phyloP scores from a whole-genome alignment of 2,113 vertebrate species.

The Cyphomyrus discorhynchus region DNA sequence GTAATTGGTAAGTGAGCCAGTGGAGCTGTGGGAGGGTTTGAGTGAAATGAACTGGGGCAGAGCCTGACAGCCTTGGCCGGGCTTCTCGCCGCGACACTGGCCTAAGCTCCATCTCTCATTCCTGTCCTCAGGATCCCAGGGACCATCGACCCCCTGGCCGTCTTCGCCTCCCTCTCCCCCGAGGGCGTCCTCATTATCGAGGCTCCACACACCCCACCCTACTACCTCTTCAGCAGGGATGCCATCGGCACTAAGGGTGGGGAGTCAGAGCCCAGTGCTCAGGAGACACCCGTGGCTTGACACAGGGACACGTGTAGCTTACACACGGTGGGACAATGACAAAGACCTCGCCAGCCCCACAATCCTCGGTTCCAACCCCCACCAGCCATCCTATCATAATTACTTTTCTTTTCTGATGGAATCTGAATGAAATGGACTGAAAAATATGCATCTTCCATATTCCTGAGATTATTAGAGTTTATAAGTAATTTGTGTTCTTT shows the following conservation, averaged over 20 bases:
- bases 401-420: not conserved
- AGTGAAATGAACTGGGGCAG: not conserved
- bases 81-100: not conserved
- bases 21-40: not conserved
- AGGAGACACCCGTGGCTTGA: slow-evolving; percentile 47
- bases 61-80: not conserved
- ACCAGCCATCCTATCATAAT: not conserved
- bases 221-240: slow-evolving; percentile 74
- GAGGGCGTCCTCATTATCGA: slow-evolving; percentile 96
- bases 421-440: not conserved
- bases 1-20: not conserved
- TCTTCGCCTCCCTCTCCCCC: slow-evolving; percentile 89
- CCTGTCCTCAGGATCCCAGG: slow-evolving; percentile 70
- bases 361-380: not conserved
- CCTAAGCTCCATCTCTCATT: not conserved
- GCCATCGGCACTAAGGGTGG: slow-evolving; percentile 30
- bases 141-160: slow-evolving; percentile 83
- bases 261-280: slow-evolving; percentile 26
- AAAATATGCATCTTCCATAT: slow-evolving; percentile 10
- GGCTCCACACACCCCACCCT: slow-evolving; percentile 85
- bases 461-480: not conserved
- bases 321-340: not conserved
- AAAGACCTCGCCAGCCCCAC: not conserved
- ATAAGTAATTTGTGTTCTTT: not conserved
- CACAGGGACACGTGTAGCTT: not conserved